Base-by-base conservation (phyloP, 2,797 vertebrate species). In the Phoebastria nigripes region DNA sequence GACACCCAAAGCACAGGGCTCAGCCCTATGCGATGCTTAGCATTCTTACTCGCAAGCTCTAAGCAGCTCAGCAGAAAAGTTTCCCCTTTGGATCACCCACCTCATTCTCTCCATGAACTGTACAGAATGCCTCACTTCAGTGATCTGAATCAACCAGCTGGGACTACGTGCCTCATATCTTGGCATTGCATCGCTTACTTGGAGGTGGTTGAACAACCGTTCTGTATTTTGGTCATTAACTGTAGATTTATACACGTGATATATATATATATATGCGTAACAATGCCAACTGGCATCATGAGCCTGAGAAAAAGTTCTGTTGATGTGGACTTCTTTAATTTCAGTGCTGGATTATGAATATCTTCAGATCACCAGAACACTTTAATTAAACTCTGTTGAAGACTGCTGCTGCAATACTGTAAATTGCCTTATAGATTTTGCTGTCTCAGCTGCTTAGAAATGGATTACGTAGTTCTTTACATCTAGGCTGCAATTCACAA, bases 321-420 rank as follows among this genome's bases (percentile, higher is more conserved):
- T 85, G 21, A 55, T 58, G 44, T 66, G 76, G 39, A 90, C 15
- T 73, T 79, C 61, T 89, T 91, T 77, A 33, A 81, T 80, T 93
- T 90, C 59, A 88, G 29, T 59, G n/a, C n/a, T 88, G 47, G 56
- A 59, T 83, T 81, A 56, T n/a, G 2, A 88, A 54, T 90, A 90
- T 86, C 63, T 88, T 88, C 63, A 90, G 76, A 91, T 90, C 35
- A 67, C 46, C 33, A 63, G 55, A 44, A 59, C 29, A 55, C 17
- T 82, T 93, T 77, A 90, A 91, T 90, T 90, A 93, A 90, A 93
- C 24, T 58, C 39, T 20, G 21, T 80, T 86, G 79, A 62, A 94
- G 90, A 81, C 17, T 56, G 56, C 82, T 93, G 47, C 76, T 80
- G 88, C 52, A 88, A 81, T 66, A 73, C 7, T 83, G 55, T 56